These are phyloP conservation scores for Phainopepla nitens DNA, from an alignment of 2,113 vertebrate genomes.

Conservation along the genomic window DNA sequence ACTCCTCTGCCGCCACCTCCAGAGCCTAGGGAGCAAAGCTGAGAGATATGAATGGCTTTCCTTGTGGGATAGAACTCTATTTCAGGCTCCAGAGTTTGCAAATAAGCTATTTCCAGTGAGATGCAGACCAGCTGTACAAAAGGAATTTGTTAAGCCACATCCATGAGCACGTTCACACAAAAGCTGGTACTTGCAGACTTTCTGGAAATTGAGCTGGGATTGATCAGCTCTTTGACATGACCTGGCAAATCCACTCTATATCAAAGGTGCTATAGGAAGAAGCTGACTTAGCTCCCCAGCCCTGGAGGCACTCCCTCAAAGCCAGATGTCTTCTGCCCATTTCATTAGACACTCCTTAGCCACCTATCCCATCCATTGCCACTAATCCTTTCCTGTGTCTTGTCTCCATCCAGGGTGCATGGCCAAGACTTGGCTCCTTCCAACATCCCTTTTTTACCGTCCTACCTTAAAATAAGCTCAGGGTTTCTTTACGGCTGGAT, in stretches of 20 bases:
- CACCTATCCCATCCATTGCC: neutral
- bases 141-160: neutral
- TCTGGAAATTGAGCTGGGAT: neutral
- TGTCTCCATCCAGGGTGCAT: neutral
- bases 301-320: neutral
- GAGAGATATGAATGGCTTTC: neutral
- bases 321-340: neutral
- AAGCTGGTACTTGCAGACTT: neutral
- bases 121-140: neutral
- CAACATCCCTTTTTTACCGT: neutral
- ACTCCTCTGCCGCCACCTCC: neutral
- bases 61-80: neutral
- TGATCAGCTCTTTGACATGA: neutral
- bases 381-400: neutral
- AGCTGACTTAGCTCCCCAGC: neutral
- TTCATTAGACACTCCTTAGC: neutral
- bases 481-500: neutral
- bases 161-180: neutral
- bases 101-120: neutral
- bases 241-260: neutral
- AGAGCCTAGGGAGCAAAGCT: neutral
- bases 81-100: neutral
- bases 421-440: neutral
- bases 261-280: neutral
- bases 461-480: neutral